These are phyloP conservation scores for Heteromurus nitidus DNA, from an alignment of 2,888 invertebrate genomes.

Conservation along the genomic window DNA sequence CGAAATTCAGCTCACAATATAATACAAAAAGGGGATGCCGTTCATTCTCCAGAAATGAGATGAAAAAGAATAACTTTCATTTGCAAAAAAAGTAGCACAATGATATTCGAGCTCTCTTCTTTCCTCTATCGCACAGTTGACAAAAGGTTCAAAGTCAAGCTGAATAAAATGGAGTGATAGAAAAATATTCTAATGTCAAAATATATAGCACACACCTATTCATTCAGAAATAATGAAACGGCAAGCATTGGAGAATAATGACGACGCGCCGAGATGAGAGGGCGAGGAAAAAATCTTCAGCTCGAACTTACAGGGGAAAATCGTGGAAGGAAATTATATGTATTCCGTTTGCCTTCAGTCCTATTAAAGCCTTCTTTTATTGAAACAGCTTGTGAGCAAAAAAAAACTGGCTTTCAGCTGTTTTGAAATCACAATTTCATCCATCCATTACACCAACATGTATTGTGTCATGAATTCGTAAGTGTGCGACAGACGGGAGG, in stretches of 20 bases:
- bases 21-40: conserved; percentile 28
- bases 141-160: conserved; percentile 3
- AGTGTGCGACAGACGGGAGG: conserved; percentile 2
- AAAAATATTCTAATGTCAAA: conserved; percentile 30
- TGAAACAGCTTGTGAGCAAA: conserved; percentile 8
- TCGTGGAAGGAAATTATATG: no score
- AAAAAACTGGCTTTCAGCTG: conserved; percentile 1
- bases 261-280: no score
- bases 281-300: no score
- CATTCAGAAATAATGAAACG: conserved; percentile 16
- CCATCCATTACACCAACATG: conserved; percentile 35
- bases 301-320: no score
- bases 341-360: no score
- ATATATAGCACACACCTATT: no score
- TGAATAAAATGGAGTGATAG: conserved; percentile 14
- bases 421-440: conserved; percentile 54
- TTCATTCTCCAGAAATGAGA: conserved; percentile 31
- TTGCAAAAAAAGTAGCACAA: conserved; percentile 40
- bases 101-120: conserved; percentile 8
- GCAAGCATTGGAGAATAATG: no score
- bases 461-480: conserved; percentile 48
- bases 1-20: neutral
- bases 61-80: conserved; percentile 41
- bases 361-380: conserved; percentile 7
- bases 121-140: conserved; percentile 8